These are phyloP conservation scores for Saguinus midas DNA, from an alignment of 2,113 vertebrate species.

Conservation along the genomic window DNA sequence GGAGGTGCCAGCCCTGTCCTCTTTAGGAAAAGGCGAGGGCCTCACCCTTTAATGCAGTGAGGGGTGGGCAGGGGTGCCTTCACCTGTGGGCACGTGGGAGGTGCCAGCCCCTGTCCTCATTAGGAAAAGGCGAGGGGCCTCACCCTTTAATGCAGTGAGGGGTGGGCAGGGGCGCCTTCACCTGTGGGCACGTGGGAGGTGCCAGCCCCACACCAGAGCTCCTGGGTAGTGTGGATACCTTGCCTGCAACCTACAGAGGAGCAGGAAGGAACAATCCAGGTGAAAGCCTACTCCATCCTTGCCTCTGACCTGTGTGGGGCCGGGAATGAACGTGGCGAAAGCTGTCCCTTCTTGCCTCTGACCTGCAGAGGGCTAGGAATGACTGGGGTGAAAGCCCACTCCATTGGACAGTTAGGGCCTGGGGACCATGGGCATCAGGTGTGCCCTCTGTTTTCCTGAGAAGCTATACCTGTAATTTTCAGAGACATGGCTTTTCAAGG, in stretches of 20 bases:
- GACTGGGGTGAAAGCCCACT: neutral
- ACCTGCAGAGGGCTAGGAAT: neutral
- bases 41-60: neutral
- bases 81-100: rapidly evolving
- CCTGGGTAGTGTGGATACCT: rapidly evolving
- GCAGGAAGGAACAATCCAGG: no score
- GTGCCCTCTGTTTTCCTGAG: neutral
- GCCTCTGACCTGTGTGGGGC: no score
- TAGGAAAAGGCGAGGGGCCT: neutral
- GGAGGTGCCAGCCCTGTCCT: rapidly evolving
- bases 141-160: neutral
- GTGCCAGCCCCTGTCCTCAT: no score
- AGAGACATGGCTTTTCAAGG: neutral
- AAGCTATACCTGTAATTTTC: rapidly evolving
- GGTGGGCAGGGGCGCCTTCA: rapidly evolving
- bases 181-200: rapidly evolving
- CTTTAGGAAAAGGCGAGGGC: rapidly evolving
- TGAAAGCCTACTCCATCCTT: no score
- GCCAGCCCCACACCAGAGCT: neutral
- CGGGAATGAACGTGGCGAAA: no score
- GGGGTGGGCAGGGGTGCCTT: rapidly evolving
- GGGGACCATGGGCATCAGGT: neutral
- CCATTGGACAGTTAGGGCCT: rapidly evolving
- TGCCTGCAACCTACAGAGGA: neutral
- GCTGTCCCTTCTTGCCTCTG: neutral